Conservation (phyloP, 2,113 vertebrate genomes). For the Sula dactylatra region DNA sequence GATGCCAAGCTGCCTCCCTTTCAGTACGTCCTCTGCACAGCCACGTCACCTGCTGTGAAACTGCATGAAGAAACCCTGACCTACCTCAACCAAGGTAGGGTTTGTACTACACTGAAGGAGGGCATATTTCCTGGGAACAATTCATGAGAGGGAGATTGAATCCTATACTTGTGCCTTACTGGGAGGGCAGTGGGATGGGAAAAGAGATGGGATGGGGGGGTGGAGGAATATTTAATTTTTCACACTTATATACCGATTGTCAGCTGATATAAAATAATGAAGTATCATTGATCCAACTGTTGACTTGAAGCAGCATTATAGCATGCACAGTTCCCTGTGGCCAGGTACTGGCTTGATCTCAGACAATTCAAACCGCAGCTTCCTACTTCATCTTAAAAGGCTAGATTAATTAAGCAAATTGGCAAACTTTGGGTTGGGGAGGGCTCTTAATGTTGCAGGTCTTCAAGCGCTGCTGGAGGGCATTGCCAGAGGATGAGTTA, state of each 20-base stretch:
- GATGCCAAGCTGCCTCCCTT: conserved; percentile 78
- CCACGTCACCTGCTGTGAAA: conserved; percentile 91
- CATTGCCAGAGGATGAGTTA: background rate
- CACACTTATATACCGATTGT: background rate
- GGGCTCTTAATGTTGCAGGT: background rate
- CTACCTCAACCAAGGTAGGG: conserved; percentile 94
- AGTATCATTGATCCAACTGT: background rate
- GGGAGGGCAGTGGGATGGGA: background rate
- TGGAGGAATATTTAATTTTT: background rate
- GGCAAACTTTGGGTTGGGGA: background rate
- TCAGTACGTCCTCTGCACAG: conserved; percentile 87
- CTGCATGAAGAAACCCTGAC: conserved; percentile 90
- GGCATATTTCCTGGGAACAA: background rate
- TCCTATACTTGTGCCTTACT: background rate
- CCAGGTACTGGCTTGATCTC: background rate
- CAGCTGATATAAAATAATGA: background rate
- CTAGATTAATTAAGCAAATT: background rate
- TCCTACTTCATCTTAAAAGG: background rate
- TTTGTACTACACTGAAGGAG: background rate
- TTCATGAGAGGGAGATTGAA: background rate
- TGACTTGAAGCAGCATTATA: background rate
- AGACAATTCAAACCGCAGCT: background rate
- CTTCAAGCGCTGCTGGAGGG: background rate
- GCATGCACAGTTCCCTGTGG: background rate
- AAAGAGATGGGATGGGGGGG: background rate